phyloP scores from a whole-genome alignment of 2,113 vertebrate species.

The Strix aluco region DNA sequence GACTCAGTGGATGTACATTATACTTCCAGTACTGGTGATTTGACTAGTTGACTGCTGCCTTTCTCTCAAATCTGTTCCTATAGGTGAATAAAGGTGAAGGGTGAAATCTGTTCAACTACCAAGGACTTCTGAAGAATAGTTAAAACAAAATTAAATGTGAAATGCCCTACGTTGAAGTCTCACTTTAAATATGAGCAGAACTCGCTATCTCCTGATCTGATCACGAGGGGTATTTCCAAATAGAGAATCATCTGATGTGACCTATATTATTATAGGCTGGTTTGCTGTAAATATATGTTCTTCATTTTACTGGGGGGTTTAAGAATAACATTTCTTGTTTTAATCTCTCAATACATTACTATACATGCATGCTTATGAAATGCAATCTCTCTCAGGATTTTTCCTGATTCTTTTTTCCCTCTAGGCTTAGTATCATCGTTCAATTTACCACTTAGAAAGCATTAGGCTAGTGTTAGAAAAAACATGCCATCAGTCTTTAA shows the following conservation, averaged over 20 bases:
- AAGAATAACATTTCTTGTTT: neutral
- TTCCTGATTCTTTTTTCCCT: neutral
- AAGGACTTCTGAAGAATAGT: neutral
- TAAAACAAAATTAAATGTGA: neutral
- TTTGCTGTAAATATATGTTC: neutral
- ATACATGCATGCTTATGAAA: neutral
- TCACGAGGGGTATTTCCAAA: neutral
- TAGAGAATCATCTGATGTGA: neutral
- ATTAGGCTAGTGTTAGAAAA: constrained; percentile 1
- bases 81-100: neutral
- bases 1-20: neutral
- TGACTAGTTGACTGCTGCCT: neutral
- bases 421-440: neutral
- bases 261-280: neutral
- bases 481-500: neutral
- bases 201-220: neutral
- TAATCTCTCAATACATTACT: neutral
- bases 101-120: neutral
- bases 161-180: neutral
- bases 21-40: neutral
- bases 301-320: neutral
- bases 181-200: neutral
- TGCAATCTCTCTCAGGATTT: neutral
- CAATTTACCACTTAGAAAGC: neutral
- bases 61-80: neutral